Base-by-base conservation (phyloP, 2,113 vertebrate species). In the Noctilio leporinus region DNA sequence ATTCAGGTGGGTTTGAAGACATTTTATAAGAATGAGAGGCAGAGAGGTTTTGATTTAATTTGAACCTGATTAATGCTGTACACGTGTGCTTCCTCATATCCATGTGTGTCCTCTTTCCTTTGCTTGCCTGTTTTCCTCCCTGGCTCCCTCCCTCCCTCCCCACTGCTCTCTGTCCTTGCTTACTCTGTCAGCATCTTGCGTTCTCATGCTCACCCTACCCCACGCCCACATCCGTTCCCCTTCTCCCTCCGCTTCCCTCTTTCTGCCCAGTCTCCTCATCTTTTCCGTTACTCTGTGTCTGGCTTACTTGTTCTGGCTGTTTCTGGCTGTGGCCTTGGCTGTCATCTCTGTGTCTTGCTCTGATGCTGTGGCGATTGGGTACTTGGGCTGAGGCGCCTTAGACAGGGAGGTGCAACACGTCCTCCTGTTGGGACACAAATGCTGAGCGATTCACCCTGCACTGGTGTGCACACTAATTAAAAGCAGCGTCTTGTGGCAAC, bases 1-100 rank as follows among this genome's bases (percentile, higher is more conserved):
- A 94, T 99, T 86, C 99, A 99, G 98, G 99, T 99, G 98, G 76
- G 80, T 73, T 28, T 84, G 94, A 92, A 93, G 45, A 3, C 1
- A 22, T 57, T 93, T 88, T 80, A 59, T 40, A 93, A 93, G 51
- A 87, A 86, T 43, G 16, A 51, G 35, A 86, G 43, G 17, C 7
- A 17, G 69, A 49, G 43, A 38, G 59, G 28, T 89, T 93, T 93
- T 83, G 47, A 49, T 81, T 69, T 59, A 67, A 57, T 73, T 47
- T 67, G 64, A 84, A 43, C 40, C 33, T 10, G 57, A n/a, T n/a
- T 30, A 28, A 16, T 57, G 49, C 16, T 3, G 38, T 26, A 1
- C 1, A 3, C 0, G 2, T 47, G n/a, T 67, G 33, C 57, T 40
- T 22, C 3, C 38, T 26, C 45, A 1, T 26, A 26, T 30, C 55